Evolutionary conservation across 2,888 invertebrate genomes (phyloP).

Genomic region (Uropetala carovei): DNA sequence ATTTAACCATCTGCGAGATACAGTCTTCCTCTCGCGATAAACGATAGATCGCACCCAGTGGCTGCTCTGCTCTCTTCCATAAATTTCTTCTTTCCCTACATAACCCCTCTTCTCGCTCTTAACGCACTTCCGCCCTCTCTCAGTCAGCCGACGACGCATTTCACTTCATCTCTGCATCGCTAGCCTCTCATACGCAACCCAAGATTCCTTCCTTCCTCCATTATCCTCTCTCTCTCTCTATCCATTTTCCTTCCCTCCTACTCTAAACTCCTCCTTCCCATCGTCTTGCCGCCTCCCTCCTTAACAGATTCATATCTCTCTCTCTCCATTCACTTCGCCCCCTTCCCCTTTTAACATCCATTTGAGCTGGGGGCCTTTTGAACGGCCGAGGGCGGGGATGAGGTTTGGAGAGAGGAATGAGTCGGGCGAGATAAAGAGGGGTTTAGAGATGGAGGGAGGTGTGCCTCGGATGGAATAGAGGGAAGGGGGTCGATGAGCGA

Average conservation of each 20-base stretch:
- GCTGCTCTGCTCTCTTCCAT: not conserved
- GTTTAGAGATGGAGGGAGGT: not conserved
- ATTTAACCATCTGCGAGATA: too few relatives aligned
- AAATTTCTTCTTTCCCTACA: not conserved
- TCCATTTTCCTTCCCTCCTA: not conserved
- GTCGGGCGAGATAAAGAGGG: not conserved
- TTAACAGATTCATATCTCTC: not conserved
- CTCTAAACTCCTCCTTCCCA: not conserved
- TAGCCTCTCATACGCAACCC: not conserved
- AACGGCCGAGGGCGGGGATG: not conserved
- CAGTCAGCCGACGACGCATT: not conserved
- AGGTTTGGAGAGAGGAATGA: not conserved
- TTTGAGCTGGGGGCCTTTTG: not conserved
- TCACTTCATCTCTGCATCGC: not conserved
- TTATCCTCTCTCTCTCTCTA: not conserved
- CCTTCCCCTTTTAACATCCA: not conserved
- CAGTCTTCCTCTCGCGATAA: too few relatives aligned
- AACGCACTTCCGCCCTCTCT: conserved; percentile 21
- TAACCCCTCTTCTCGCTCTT: not conserved
- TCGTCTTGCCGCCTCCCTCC: not conserved
- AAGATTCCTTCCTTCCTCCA: not conserved
- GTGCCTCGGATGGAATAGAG: not conserved
- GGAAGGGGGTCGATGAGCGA: not conserved
- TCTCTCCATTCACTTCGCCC: not conserved
- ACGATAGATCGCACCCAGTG: too few relatives aligned